Conservation (phyloP, 2,888 invertebrate genomes). For the Antitype chi region DNA sequence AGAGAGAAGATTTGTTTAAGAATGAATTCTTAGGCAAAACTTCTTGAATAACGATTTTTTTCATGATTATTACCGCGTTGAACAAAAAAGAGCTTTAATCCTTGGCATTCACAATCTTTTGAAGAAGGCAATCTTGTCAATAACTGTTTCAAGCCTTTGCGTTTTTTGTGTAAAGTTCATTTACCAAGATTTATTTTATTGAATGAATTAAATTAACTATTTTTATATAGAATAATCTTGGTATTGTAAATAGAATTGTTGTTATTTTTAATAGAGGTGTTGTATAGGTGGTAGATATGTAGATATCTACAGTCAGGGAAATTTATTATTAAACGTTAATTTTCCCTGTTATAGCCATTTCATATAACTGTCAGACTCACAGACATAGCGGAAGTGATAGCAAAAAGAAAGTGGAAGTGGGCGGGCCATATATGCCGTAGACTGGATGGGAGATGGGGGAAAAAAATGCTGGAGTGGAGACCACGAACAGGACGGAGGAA, state of each 20-base stretch:
- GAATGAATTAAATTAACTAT: not conserved
- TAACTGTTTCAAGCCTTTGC: constrained; percentile 33
- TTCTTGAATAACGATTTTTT: constrained; percentile 29
- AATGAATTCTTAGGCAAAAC: constrained; percentile 14
- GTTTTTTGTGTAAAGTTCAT: constrained; percentile 43
- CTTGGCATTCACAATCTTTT: constrained; percentile 33
- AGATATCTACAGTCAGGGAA: not conserved
- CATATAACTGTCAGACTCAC: not conserved
- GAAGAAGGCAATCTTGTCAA: constrained; percentile 27
- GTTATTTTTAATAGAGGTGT: not conserved
- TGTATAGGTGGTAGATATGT: not conserved
- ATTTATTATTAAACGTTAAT: not conserved
- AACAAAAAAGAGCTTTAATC: constrained; percentile 39
- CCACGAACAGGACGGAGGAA: too few relatives aligned
- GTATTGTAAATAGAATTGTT: not conserved
- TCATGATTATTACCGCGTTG: constrained; percentile 45
- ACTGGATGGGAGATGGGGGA: too few relatives aligned
- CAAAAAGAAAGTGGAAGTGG: not conserved
- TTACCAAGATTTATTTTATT: constrained; percentile 17
- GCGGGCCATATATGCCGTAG: too few relatives aligned
- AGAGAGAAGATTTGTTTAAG: not conserved
- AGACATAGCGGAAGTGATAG: not conserved
- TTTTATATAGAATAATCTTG: too few relatives aligned
- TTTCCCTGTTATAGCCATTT: not conserved
- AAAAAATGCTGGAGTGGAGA: too few relatives aligned